Evolutionary conservation across 2,888 invertebrate genomes (phyloP).

Genomic region (Acrobasis repandana): DNA sequence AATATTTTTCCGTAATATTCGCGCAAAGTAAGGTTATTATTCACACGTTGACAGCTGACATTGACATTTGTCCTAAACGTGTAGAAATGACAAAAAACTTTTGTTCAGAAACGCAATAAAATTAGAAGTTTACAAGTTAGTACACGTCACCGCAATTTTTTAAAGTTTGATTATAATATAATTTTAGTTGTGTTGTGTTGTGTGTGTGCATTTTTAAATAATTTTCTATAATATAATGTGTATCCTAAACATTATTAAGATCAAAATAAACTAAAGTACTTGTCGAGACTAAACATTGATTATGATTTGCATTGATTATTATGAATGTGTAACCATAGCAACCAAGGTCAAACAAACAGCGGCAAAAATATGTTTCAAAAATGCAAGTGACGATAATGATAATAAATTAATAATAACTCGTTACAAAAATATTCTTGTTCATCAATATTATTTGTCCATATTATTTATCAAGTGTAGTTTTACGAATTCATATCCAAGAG

Average conservation of each 20-base stretch:
- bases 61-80: constrained; percentile 8
- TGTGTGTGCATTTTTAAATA: too few species aligned
- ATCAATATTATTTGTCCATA: constrained; percentile 23
- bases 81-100: constrained; percentile 17
- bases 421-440: constrained; percentile 2
- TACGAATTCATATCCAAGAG: background rate
- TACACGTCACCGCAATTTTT: too few species aligned
- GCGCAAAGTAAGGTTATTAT: constrained; percentile 19
- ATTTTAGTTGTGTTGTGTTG: too few species aligned
- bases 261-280: too few species aligned
- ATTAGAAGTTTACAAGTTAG: too few species aligned
- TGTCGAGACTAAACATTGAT: background rate
- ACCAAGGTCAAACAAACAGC: constrained; percentile 82
- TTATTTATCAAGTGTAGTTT: constrained; percentile 9
- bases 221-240: too few species aligned
- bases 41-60: constrained; percentile 21
- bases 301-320: constrained; percentile 26
- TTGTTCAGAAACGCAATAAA: too few species aligned
- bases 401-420: constrained; percentile 35
- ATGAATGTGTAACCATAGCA: constrained; percentile 48
- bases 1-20: background rate
- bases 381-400: constrained; percentile 63
- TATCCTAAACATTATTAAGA: too few species aligned
- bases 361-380: constrained; percentile 75
- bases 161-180: too few species aligned